Base-by-base conservation (phyloP, 2,113 vertebrate genomes). In the Cichladusa arquata region DNA sequence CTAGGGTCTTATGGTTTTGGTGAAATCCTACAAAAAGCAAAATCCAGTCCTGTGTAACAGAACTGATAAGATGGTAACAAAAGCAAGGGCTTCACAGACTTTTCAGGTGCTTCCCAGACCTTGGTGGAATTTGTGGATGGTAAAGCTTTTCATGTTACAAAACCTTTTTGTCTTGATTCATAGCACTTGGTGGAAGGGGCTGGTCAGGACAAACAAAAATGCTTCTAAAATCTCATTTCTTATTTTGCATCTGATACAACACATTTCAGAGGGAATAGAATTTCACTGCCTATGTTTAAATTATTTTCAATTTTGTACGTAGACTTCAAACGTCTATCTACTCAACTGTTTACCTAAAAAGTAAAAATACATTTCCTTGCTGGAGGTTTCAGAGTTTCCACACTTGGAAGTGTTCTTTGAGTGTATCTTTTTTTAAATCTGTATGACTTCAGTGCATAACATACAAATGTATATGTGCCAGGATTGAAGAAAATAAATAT, bases 151-250 rank as follows among this genome's bases (percentile, higher is more conserved):
- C 7, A 22, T 0, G 0, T 51, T 47, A 25, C 1, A 61, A 80
- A 57, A 12, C 6, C 0, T 67, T 67, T 12, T 20, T 5, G 29
- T 45, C 1, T 26, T 10, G 20, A 53, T 56, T 60, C 20, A 6
- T 19, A 58, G 8, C 5, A 36, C 5, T 19, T 60, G 9, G 3
- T 5, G 4, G 8, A 15, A 36, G 2, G 4, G 3, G 5, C 8
- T 13, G 19, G 34, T 6, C 29, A n/a, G 12, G 12, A 58, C 54
- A 53, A 1, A 57, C 14, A 53, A 40, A 40, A 71, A 0, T 58
- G 9, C 22, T 5, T 12, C 11, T 58, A 50, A 47, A 76, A 72
- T 44, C 6, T 67, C 1, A 9, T 31, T 48, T 70, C 15, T 4
- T 66, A 2, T 20, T 72, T 95, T 77, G 28, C 38, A 62, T 13